Base-by-base conservation (phyloP, 2,797 vertebrate species). In the Darevskia mixta region DNA sequence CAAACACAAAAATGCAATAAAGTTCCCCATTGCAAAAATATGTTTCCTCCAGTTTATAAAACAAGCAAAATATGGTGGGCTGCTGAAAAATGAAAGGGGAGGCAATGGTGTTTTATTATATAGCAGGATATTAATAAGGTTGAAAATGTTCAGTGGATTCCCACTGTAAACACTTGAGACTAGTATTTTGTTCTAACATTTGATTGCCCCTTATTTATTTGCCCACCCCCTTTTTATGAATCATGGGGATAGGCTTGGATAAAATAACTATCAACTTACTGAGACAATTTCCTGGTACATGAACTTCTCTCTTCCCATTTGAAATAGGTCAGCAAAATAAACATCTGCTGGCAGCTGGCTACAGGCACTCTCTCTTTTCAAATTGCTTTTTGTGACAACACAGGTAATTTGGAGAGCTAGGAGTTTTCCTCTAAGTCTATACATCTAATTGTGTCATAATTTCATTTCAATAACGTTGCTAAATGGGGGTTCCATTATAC, bases 241-340 rank as follows among this genome's bases (percentile, higher is more conserved):
- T 80, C 9, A 84, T 73, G 32, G 64, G 0, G 0, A 69, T 8
- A 83, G 0, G 6, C 61, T 2, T n/a, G 13, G 45, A 72, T 5
- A 72, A 81, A 79, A 38, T 20, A 32, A 27, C 0, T 23, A 4
- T 64, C 84, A 77, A 4, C 1, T 58, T 79, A 58, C 0, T 73
- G 1, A 85, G 15, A 27, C 1, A 88, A 87, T 8, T 78, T 92
- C 9, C 76, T 86, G 1, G 1, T 49, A 64, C 20, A 85, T 20
- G 13, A 86, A 38, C 1, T 25, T 77, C 0, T 23, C 0, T 27
- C 45, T 17, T 90, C 76, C 4, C 76, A 3, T 79, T 89, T 71
- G 3, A 87, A 20, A 89, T 89, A 91, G 90, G 27, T 86, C 29
- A 84, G 10, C 3, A 83, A 58, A 90, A 84, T 71, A 79, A 72